phyloP scores from a whole-genome alignment of 2,797 vertebrate species.

The Eulemur albifrons region DNA sequence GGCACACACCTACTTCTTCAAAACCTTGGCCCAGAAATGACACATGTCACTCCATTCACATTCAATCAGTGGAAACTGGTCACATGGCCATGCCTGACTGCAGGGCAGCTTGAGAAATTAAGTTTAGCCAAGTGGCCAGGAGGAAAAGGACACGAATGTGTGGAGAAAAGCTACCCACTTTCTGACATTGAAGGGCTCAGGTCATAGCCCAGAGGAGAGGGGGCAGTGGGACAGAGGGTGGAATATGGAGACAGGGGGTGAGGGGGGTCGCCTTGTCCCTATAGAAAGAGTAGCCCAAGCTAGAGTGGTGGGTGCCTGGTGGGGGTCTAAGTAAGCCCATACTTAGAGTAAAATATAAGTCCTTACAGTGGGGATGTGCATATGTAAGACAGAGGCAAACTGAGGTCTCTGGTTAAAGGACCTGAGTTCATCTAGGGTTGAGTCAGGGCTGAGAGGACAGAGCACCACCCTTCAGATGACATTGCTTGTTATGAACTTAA shows the following conservation, averaged over 20 bases:
- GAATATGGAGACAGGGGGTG: not conserved
- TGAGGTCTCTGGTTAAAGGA: not conserved
- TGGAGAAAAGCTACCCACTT: not conserved
- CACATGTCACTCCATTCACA: not conserved
- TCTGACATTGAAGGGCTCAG: not conserved
- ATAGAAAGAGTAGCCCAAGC: not conserved
- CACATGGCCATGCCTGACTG: not conserved
- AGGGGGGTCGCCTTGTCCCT: not conserved
- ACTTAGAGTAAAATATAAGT: not conserved
- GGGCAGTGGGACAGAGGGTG: not conserved
- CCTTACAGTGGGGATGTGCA: not conserved
- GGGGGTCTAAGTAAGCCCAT: not conserved
- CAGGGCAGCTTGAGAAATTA: not conserved
- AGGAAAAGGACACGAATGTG: not conserved
- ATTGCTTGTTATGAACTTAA: not conserved
- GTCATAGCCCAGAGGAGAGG: not conserved
- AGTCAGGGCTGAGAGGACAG: not conserved
- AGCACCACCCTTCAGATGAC: not conserved
- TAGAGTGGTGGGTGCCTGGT: not conserved
- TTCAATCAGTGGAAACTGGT: not conserved
- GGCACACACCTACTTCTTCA: not conserved
- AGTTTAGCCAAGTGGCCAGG: not conserved
- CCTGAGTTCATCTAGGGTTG: not conserved
- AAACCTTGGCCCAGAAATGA: not conserved
- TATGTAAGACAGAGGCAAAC: not conserved